Evolutionary conservation across 2,888 invertebrate genomes (phyloP).

Genomic region (Tuberolachnus salignus): DNA sequence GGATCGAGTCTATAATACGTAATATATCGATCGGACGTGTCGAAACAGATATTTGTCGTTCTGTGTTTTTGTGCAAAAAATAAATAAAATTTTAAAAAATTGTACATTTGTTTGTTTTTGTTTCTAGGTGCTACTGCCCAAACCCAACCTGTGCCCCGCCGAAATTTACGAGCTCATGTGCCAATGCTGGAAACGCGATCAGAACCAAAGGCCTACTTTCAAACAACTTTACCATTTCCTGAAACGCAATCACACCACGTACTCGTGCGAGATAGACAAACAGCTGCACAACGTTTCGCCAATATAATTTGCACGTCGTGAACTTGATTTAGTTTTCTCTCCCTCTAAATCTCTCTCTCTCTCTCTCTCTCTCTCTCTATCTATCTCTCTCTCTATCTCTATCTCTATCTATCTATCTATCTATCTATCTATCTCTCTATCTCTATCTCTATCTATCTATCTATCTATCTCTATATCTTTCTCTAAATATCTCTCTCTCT

Average conservation of each 20-base stretch:
- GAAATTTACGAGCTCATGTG: conserved; percentile 79
- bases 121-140: conserved; percentile 69
- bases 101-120: too few species aligned
- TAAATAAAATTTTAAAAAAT: too few species aligned
- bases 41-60: too few species aligned
- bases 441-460: not conserved
- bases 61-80: too few species aligned
- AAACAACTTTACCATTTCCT: conserved; percentile 74
- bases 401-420: too few species aligned
- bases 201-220: conserved; percentile 68
- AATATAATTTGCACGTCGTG: not conserved
- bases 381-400: too few species aligned
- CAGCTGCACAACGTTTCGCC: conserved; percentile 64
- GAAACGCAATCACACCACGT: conserved; percentile 69
- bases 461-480: not conserved
- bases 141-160: conserved; percentile 76
- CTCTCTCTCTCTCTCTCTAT: not conserved
- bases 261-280: conserved; percentile 62
- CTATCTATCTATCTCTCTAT: not conserved
- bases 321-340: conserved; percentile 5
- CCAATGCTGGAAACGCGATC: conserved; percentile 72
- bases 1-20: too few species aligned
- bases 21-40: too few species aligned
- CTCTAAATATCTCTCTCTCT: not conserved
- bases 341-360: too few species aligned